Base-by-base conservation (phyloP, 2,888 invertebrate species). In the Poecilus cupreus region DNA sequence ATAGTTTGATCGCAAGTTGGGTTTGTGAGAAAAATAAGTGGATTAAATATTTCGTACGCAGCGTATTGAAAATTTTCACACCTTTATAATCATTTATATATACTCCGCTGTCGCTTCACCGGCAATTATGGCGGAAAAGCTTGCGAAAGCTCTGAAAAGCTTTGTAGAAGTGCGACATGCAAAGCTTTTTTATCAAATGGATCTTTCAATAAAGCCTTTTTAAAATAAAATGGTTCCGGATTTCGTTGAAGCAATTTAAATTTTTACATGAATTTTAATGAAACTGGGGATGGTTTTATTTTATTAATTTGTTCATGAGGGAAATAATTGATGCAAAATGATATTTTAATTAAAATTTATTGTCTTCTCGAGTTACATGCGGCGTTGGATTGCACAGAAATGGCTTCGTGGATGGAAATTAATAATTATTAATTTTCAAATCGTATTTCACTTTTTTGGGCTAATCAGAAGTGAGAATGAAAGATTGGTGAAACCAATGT, bases 151-250 rank as follows among this genome's bases (percentile, higher is more conserved):
- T 68, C 16, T 68, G 37, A 18, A 49, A 51, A 51, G 51, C 51
- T 51, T 51, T 51, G 51, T 51, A 51, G 51, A 11, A 3, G n/a
- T 13, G 24, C 24, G 57, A 60, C 26, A 60, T 60, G 60, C 60
- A 60, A 60, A 60, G 32, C 60, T 32, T 60, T 60, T 60, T 60
- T 60, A 60, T 60, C 60, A 60, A 60, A 60, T 60, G 60, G 32
- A 60, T 60, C 60, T 60, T 16, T 32, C 32, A 32, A 60, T 60
- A 32, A 54, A 54, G 18, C 20, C 22, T 22, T 54, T 54, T 22
- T 54, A 11, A 11, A 60, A 1, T 5, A 60, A 60, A 60, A 60
- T 60, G n/a, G 51, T 0, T n/a, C 46, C 51, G 20, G 16, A 18
- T 18, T 18, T 51, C 51, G 51, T 18, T 18, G 18, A 51, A 51